Evolutionary conservation across 2,797 vertebrate genomes (phyloP).

Genomic region (Phoeniculus purpureus): DNA sequence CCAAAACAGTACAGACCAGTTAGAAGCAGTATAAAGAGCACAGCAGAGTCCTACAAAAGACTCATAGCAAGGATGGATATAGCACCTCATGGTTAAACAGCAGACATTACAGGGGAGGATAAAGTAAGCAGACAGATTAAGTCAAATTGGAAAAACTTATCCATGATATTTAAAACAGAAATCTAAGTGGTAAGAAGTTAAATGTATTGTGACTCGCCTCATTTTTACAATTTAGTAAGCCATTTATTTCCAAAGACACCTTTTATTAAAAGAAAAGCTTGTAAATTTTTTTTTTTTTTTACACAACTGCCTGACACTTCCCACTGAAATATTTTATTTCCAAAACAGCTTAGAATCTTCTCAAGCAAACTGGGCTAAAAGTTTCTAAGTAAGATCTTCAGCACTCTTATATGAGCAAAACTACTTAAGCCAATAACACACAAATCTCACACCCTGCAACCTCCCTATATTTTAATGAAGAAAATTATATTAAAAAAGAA

Average conservation of each 20-base stretch:
- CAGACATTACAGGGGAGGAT: slow-evolving; percentile 54
- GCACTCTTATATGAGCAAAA: not conserved
- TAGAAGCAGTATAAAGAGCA: not conserved
- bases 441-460: not conserved
- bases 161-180: slow-evolving; percentile 22
- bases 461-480: not conserved
- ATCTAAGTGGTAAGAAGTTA: not conserved
- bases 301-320: not conserved
- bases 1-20: not conserved
- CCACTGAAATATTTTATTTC: not conserved
- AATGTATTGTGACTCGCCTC: not conserved
- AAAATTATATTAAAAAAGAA: not conserved
- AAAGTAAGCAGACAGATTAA: slow-evolving; percentile 34
- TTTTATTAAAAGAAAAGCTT: not conserved
- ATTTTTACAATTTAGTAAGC: slow-evolving; percentile 2
- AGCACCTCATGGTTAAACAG: slow-evolving; percentile 29
- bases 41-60: not conserved
- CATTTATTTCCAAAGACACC: not conserved
- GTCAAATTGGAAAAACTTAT: slow-evolving; percentile 28
- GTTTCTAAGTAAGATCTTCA: not conserved
- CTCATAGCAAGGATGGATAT: not conserved
- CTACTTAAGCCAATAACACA: not conserved
- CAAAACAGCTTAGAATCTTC: not conserved
- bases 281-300: not conserved
- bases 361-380: not conserved